These are phyloP conservation scores for Onychorhynchus coronatus DNA, from an alignment of 2,113 vertebrate genomes.

Conservation along the genomic window DNA sequence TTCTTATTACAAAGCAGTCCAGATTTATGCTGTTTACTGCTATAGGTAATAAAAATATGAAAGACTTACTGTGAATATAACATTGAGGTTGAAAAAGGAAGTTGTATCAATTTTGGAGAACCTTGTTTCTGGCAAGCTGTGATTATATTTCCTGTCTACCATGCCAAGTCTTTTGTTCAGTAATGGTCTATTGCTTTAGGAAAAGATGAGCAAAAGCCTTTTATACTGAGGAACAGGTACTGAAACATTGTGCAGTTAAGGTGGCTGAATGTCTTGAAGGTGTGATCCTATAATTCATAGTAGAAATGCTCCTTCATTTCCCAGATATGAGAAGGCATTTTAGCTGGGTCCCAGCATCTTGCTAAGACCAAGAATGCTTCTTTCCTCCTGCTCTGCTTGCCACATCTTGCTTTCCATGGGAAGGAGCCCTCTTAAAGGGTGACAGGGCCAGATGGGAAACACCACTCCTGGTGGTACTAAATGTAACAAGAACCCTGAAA, in stretches of 20 bases:
- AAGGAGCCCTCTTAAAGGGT: neutral
- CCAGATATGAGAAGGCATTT: neutral
- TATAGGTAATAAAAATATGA: neutral
- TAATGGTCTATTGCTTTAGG: neutral
- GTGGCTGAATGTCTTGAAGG: neutral
- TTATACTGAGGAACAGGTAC: neutral
- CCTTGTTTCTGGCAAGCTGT: neutral
- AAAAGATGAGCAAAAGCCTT: neutral
- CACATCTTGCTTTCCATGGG: neutral
- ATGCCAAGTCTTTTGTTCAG: neutral
- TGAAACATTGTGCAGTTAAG: neutral
- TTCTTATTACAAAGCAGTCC: neutral
- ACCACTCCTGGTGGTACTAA: neutral
- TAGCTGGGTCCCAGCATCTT: neutral
- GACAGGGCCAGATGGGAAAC: accelerated
- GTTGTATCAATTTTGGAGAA: accelerated
- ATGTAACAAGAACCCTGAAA: neutral
- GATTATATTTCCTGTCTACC: neutral
- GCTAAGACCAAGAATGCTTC: neutral
- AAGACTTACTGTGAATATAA: neutral
- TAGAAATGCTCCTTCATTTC: neutral
- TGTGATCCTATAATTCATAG: neutral
- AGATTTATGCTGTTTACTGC: neutral
- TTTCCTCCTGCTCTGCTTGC: neutral
- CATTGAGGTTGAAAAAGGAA: neutral